Evolutionary conservation across 2,113 vertebrate genomes (phyloP), one percentile per base, ranked within the genome.

Genomic region (Cyprinus carpio): DNA sequence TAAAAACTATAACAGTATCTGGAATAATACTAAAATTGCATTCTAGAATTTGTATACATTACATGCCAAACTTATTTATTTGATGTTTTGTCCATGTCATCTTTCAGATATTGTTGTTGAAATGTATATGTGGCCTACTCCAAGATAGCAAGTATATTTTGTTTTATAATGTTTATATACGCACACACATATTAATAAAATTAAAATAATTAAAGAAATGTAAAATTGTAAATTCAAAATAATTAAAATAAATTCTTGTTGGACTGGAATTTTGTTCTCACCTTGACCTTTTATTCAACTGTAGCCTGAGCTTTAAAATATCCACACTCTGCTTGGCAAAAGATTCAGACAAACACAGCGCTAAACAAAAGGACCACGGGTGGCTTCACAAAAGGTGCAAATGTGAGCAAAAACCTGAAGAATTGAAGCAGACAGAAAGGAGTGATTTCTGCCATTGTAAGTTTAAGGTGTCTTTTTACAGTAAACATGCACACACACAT

Each of bases 401-500:
- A 84, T 56, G 8, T 64, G 82, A 20, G n/a, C 46, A 54, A 80
- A 80, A 80, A 16, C 60, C 9, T 6, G 23, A 54, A 60, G 1
- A 6, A 40, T 13, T 60, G 58, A 80, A 23, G 64, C 25, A 11
- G 23, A 56, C 62, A 23, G 25, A 34, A 11, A 13, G 10, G 4
- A 67, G 10, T 77, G 18, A 76, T 65, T 65, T 65, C 40, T 67
- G 25, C 18, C 12, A 6, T 34, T n/a, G 9, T 75, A 49, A 75
- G 23, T 46, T 46, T 23, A 11, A 71, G 34, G 9, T 72, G 23
- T 12, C 5, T 16, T 23, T 46, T 2, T 75, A 46, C 34, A 58
- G 12, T 4, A 54, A 54, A 80, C 82, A 67, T 64, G 75, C 54
- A 64, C 40, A 85, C 37, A 82, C 79, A 82, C 75, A 79, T 25